These are phyloP conservation scores for Caenorhabditis briggsae DNA, from an alignment of 1,140 invertebrate genomes.

Conservation along the genomic window DNA sequence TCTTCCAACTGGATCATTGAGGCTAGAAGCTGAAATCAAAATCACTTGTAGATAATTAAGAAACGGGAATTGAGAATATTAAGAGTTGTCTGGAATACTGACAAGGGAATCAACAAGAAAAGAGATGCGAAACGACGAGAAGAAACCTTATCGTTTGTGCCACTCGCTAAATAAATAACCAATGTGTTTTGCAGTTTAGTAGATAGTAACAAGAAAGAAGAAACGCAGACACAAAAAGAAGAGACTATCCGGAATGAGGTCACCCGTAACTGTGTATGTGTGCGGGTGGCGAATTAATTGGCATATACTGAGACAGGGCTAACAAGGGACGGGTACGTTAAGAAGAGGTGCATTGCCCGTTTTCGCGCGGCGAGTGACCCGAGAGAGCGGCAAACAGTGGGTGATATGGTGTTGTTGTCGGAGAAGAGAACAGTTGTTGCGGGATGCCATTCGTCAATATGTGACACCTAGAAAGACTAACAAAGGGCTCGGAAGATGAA, in stretches of 20 bases:
- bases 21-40: background rate
- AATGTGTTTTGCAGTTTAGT: background rate
- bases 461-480: too few species aligned
- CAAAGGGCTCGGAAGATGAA: too few species aligned
- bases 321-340: background rate
- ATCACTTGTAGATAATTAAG: background rate
- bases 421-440: too few species aligned
- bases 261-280: background rate
- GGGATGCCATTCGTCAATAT: too few species aligned
- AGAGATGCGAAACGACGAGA: background rate
- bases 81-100: background rate
- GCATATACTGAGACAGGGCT: background rate
- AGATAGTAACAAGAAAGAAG: background rate
- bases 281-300: slow-evolving; percentile 10
- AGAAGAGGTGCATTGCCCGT: background rate
- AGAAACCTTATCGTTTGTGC: slow-evolving; percentile 53
- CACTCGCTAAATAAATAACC: slow-evolving; percentile 26
- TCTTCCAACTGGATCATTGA: background rate
- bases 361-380: too few species aligned
- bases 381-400: too few species aligned
- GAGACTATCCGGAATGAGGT: slow-evolving; percentile 14
- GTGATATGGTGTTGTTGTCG: too few species aligned
- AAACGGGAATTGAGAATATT: too few species aligned
- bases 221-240: slow-evolving; percentile 7
- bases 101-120: background rate